Evolutionary conservation across 2,888 invertebrate species (phyloP).

Genomic region (Polydrusus cervinus): DNA sequence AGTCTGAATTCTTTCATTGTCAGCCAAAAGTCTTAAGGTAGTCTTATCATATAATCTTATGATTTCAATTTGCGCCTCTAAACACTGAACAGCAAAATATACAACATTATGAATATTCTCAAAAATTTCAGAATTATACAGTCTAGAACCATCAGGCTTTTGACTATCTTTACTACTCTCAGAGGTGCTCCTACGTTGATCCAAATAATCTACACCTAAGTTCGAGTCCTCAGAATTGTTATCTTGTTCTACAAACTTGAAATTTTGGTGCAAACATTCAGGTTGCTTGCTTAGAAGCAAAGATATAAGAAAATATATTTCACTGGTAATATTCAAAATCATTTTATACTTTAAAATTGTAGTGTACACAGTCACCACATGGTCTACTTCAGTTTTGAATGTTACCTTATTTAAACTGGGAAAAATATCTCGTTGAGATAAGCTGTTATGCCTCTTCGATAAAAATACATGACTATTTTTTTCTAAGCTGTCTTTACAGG

Average conservation of each 20-base stretch:
- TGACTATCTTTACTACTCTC: slow-evolving; percentile 13
- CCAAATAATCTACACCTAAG: slow-evolving; percentile 54
- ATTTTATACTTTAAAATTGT: slow-evolving; percentile 76
- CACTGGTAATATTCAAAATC: slow-evolving; percentile 78
- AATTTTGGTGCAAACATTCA: background rate
- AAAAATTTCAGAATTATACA: slow-evolving; percentile 66
- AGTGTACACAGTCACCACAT: slow-evolving; percentile 76
- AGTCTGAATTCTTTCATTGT: slow-evolving; percentile 78
- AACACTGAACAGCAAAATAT: slow-evolving; percentile 82
- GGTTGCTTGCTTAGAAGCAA: slow-evolving; percentile 74
- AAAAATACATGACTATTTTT: slow-evolving; percentile 22
- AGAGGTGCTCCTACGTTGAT: slow-evolving; percentile 30
- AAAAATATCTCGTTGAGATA: slow-evolving; percentile 64
- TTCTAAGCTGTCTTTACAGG: slow-evolving; percentile 45
- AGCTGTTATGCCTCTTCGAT: slow-evolving; percentile 40
- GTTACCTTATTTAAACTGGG: slow-evolving; percentile 72
- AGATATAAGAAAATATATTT: slow-evolving; percentile 81
- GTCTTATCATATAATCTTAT: slow-evolving; percentile 77
- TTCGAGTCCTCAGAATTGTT: slow-evolving; percentile 46
- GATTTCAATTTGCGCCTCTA: slow-evolving; percentile 76
- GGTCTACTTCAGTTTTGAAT: slow-evolving; percentile 73
- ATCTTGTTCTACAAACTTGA: slow-evolving; percentile 11
- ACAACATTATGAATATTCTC: slow-evolving; percentile 80
- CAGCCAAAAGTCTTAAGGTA: slow-evolving; percentile 79
- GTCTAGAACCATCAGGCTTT: background rate